phyloP scores from a whole-genome alignment of 2,113 vertebrate genomes.

The Vulpes lagopus region DNA sequence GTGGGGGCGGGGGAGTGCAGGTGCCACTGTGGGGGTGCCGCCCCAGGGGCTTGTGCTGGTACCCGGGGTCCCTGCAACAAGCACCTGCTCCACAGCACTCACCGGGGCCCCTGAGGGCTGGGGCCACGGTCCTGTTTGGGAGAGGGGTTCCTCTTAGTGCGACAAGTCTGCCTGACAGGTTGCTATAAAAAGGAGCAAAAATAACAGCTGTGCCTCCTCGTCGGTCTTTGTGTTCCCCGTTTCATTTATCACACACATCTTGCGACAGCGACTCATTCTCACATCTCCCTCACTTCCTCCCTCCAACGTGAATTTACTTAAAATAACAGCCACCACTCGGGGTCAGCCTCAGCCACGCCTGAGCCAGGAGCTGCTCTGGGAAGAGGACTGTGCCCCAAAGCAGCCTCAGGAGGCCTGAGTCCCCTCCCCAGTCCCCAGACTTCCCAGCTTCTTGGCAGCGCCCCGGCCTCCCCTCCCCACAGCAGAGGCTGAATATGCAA shows the following conservation, averaged over 20 bases:
- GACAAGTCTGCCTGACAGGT: constrained; percentile 50
- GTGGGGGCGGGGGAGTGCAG: background rate
- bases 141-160: constrained; percentile 49
- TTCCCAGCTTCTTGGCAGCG: too few species aligned
- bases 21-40: background rate
- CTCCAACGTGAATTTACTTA: constrained; percentile 65
- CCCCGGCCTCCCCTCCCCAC: background rate
- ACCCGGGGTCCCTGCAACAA: fast-evolving
- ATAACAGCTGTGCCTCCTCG: constrained; percentile 65
- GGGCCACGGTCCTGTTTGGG: background rate
- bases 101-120: background rate
- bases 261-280: constrained; percentile 71
- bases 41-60: background rate
- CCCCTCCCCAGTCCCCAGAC: fast-evolving
- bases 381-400: background rate
- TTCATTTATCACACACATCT: constrained; percentile 59
- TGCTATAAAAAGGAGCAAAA: constrained; percentile 71
- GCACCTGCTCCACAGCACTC: background rate
- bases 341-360: constrained; percentile 16
- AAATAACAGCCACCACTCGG: constrained; percentile 59
- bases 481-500: background rate
- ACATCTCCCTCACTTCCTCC: constrained; percentile 72
- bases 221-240: constrained; percentile 51
- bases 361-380: background rate
- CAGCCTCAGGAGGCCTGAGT: background rate